Evolutionary conservation across 1,140 invertebrate genomes (phyloP).

Genomic region (Aphis craccivora): DNA sequence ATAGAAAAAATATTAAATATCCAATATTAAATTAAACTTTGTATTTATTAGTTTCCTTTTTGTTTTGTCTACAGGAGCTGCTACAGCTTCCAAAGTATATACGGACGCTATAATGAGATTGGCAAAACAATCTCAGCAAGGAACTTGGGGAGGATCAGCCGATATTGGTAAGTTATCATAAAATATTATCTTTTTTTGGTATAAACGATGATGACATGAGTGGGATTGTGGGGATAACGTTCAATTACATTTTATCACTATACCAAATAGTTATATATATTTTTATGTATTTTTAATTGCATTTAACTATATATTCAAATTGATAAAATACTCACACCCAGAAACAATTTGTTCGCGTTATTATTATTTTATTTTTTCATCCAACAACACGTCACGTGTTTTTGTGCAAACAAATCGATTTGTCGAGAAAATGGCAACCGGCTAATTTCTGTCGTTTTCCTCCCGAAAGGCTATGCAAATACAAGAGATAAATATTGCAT

Average conservation of each 20-base stretch:
- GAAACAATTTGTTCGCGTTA: not conserved
- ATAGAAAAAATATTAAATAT: not conserved
- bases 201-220: not conserved
- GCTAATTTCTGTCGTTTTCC: constrained; percentile 42
- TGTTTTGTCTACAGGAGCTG: constrained; percentile 73
- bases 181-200: not conserved
- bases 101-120: constrained; percentile 86
- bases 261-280: not conserved
- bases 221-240: not conserved
- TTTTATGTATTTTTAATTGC: not conserved
- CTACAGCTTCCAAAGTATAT: constrained; percentile 83
- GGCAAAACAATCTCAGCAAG: constrained; percentile 85
- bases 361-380: not conserved
- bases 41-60: constrained; percentile 15
- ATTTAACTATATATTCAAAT: not conserved
- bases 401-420: constrained; percentile 39
- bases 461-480: constrained; percentile 45
- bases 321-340: not conserved
- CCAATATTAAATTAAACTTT: not conserved
- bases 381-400: not conserved
- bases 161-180: constrained; percentile 80
- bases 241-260: not conserved
- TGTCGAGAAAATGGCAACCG: constrained; percentile 29
- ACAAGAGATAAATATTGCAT: constrained; percentile 48
- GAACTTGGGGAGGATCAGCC: constrained; percentile 84